A percentile compares a stretch with the other conserved stretches of the same genome.
Conservation (phyloP, 2,888 invertebrate genomes). For the Oegoconia quadripuncta region DNA sequence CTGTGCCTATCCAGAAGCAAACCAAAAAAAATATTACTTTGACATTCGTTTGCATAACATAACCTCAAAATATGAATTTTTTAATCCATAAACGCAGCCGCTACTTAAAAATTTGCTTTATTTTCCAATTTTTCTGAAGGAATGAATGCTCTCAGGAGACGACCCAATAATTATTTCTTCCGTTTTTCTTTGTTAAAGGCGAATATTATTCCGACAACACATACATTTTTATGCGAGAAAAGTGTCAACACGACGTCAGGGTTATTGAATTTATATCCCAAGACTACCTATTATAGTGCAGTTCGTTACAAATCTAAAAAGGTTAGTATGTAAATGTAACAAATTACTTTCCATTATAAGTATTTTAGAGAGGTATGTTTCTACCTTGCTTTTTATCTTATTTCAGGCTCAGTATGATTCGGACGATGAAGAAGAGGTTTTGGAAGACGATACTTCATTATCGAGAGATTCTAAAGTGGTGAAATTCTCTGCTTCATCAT, state of each 20-base stretch:
- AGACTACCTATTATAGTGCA: slow-evolving; percentile 24
- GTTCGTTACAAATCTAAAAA: slow-evolving; percentile 58
- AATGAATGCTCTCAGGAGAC: no score
- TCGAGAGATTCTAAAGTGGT: slow-evolving; percentile 83
- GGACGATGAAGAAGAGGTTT: slow-evolving; percentile 69
- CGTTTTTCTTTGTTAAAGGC: no score
- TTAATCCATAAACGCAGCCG: no score
- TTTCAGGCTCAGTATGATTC: slow-evolving; percentile 70
- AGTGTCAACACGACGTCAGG: slow-evolving; percentile 44
- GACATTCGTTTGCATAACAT: no score
- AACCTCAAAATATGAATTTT: no score
- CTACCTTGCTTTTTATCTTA: slow-evolving; percentile 4
- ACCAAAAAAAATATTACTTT: no score
- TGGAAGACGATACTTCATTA: slow-evolving; percentile 66
- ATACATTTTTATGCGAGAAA: slow-evolving; percentile 28
- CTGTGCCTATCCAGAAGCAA: no score
- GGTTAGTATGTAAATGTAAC: slow-evolving; percentile 31
- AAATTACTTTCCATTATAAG: background rate
- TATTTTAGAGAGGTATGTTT: background rate
- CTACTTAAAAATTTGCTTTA: no score
- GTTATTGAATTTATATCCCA: slow-evolving; percentile 17
- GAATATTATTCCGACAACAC: slow-evolving; percentile 19
- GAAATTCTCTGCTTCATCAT: slow-evolving; percentile 80
- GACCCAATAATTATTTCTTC: no score
- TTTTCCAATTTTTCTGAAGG: no score